phyloP scores from a whole-genome alignment of 2,888 invertebrate genomes.

The Melangyna quadrimaculata region DNA sequence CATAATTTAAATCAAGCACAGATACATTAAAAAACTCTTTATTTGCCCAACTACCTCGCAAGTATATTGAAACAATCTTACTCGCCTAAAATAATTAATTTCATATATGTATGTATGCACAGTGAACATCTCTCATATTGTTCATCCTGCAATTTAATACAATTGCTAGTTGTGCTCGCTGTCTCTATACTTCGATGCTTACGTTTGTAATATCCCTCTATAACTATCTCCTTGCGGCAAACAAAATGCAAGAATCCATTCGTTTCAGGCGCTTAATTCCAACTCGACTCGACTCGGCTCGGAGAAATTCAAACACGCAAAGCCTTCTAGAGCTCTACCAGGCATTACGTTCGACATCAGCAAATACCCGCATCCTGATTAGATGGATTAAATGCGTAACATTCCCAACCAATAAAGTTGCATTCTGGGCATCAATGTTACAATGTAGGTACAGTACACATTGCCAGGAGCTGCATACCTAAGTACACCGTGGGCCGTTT shows the following conservation, averaged over 20 bases:
- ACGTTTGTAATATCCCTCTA: not conserved
- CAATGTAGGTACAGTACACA: too few species aligned
- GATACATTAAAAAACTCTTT: too few species aligned
- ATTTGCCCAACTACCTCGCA: too few species aligned
- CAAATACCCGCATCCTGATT: conserved; percentile 70
- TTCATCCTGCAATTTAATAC: conserved; percentile 40
- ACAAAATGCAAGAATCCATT: conserved; percentile 51
- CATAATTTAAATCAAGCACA: too few species aligned
- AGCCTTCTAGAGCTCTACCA: conserved; percentile 51
- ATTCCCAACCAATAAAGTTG: conserved; percentile 55
- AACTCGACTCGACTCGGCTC: conserved; percentile 14
- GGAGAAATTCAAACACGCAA: conserved; percentile 52
- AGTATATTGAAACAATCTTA: too few species aligned
- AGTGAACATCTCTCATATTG: conserved; percentile 19
- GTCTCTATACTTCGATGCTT: not conserved
- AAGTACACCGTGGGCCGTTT: conserved; percentile 16
- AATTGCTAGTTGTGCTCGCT: conserved; percentile 14
- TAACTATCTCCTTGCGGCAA: conserved; percentile 38
- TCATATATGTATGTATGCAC: too few species aligned
- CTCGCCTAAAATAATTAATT: too few species aligned
- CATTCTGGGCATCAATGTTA: conserved; percentile 18
- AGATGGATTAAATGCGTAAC: conserved; percentile 69
- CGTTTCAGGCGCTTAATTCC: conserved; percentile 9
- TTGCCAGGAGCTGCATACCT: conserved; percentile 3
- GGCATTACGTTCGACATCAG: conserved; percentile 61